Evolutionary conservation across 2,113 vertebrate genomes (phyloP).

Genomic region (Hippocampus barbouri): DNA sequence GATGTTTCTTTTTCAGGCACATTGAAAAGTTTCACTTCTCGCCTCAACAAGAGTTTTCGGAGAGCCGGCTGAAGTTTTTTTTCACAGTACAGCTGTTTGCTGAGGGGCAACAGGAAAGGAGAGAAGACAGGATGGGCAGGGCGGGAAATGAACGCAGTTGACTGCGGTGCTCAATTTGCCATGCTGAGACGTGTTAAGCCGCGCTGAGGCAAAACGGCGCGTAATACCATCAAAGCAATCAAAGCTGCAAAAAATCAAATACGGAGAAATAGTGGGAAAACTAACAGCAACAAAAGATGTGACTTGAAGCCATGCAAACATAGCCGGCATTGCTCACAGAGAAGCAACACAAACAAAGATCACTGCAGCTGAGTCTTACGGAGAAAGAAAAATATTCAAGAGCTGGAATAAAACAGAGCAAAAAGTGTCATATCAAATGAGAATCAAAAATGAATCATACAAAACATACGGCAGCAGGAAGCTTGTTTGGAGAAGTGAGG

Average conservation of each 20-base stretch:
- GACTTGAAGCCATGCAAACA: slow-evolving; percentile 65
- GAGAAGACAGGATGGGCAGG: slow-evolving; percentile 59
- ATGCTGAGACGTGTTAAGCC: slow-evolving; percentile 65
- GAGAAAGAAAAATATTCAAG: slow-evolving; percentile 45
- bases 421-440: slow-evolving; percentile 49
- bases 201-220: slow-evolving; percentile 62
- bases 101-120: slow-evolving; percentile 67
- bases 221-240: slow-evolving; percentile 70
- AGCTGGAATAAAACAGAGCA: slow-evolving; percentile 59
- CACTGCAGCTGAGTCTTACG: slow-evolving; percentile 38
- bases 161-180: slow-evolving; percentile 63
- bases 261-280: slow-evolving; percentile 49
- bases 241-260: slow-evolving; percentile 50
- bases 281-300: slow-evolving; percentile 12
- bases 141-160: slow-evolving; percentile 54
- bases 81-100: slow-evolving; percentile 91
- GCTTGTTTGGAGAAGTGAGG: slow-evolving; percentile 65
- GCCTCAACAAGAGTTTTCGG: slow-evolving; percentile 10
- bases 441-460: slow-evolving; percentile 46
- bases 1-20: neutral
- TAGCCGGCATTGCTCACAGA: slow-evolving; percentile 43
- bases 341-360: slow-evolving; percentile 32
- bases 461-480: slow-evolving; percentile 64
- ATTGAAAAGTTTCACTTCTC: neutral
- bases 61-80: slow-evolving; percentile 39